Base-by-base conservation (phyloP, 1,140 invertebrate species). In the Centruroides sculpturatus region DNA sequence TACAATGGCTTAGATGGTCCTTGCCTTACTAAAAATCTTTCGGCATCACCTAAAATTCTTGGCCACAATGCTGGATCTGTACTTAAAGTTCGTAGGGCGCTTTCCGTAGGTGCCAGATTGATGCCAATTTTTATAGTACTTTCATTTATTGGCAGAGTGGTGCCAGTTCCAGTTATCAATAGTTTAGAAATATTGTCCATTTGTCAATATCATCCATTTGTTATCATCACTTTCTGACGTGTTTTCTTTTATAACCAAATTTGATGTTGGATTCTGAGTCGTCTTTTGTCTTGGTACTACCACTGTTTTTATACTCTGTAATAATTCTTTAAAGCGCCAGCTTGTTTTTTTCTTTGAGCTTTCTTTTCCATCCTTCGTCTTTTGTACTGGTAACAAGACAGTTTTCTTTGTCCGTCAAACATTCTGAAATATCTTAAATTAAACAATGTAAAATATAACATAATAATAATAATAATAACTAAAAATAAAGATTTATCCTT, bases 21-120 rank as follows among this genome's bases (percentile, higher is more conserved):
- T 55, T 54, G 50, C 48, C 10, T 60, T 60, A 60, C 59, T 13
- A 60, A 60, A 60, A 60, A 60, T 60, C 34, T 60, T 60, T 60
- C 11, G 50, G 51, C 51, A 41, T 55, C 59, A 55, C 50, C 23
- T 60, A 54, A 60, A 53, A 52, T 60, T 53, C 13, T 13, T 55
- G 59, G 47, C 59, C 51, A 47, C 50, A 53, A 60, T 4, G 5
- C 59, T 53, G 50, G 46, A 60, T 54, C 35, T 59, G 58, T 53
- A 59, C 35, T 52, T 53, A 56, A 41, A 41, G 41, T 41, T 41
- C 3, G 41, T 41, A 41, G 41, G 8, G 41, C 23, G 3, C 3
- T 3, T 41, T 41, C 41, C n/a, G n/a, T n/a, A n/a, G n/a, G n/a
- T n/a, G n/a, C n/a, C n/a, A n/a, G n/a, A n/a, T n/a, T n/a, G n/a